Base-by-base conservation (phyloP, 1,140 invertebrate genomes). In the Lasaia peninsularis region DNA sequence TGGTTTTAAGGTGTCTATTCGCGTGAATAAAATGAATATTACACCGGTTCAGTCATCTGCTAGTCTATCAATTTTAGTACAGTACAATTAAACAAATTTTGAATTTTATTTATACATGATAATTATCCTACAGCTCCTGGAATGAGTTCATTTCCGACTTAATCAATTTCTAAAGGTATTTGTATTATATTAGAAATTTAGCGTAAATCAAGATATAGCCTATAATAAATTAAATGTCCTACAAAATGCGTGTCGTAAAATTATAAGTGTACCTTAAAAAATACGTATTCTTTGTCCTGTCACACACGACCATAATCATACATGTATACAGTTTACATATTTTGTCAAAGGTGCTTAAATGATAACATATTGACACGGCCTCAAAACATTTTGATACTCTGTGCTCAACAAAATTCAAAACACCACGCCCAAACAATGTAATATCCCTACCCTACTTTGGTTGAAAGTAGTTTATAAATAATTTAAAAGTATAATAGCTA, bases 91-190 rank as follows among this genome's bases (percentile, higher is more conserved):
- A 44, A 44, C 40, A 18, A 18, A 20, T 44, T 44, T 44, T 44
- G 40, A 44, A 21, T 44, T 44, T 44, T 44, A 44, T 44, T 40
- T 40, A 40, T 40, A 40, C 35, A 40, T 40, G 35, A 44, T 16
- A 21, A 44, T 44, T 44, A 44, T 16, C 18, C 14, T 44, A 44
- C 18, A 44, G 18, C 18, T 44, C 40, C 40, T 44, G 40, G 40
- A 44, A 44, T 44, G 40, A 44, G 40, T 44, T 44, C 2, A 18
- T 44, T 20, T 1, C 10, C 20, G 40, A 44, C 40, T 44, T 44
- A 44, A 20, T 20, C 40, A 18, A 44, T 44, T 44, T 44, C 18
- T 44, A 44, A 44, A 16, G 16, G 20, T 44, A 44, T 44, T 44
- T 44, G 40, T 44, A 44, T 44, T 44, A 44, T 44, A 44, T 20